A percentile compares a stretch with the other conserved stretches of the same genome.
Evolutionary conservation across 1,140 invertebrate species (phyloP).

Genomic region (Liolophura sinensis): DNA sequence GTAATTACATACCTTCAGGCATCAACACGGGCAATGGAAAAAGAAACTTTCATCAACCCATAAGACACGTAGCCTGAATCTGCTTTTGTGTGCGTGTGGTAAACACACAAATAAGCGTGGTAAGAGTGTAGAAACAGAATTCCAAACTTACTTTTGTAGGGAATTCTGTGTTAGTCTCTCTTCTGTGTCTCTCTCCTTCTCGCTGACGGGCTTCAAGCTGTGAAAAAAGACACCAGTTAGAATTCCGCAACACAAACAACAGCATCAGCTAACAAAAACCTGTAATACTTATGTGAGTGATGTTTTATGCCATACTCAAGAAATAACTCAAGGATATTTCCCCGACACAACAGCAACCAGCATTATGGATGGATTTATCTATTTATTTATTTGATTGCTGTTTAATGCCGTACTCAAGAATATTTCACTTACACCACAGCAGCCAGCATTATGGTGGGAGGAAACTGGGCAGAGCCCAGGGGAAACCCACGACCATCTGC

Average conservation of each 20-base stretch:
- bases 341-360: too few species aligned
- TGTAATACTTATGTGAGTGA: neutral
- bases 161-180: constrained; percentile 41
- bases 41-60: neutral
- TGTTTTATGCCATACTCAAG: neutral
- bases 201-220: constrained; percentile 51
- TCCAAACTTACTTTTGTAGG: constrained; percentile 42
- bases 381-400: too few species aligned
- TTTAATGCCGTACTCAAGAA: too few species aligned
- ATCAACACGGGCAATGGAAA: constrained; percentile 1
- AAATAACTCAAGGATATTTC: neutral
- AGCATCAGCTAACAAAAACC: neutral
- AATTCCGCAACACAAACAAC: constrained; percentile 18
- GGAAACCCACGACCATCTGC: too few species aligned
- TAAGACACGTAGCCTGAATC: neutral
- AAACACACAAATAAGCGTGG: neutral
- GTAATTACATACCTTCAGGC: too few species aligned
- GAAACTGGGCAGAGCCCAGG: too few species aligned
- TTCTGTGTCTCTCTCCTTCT: constrained; percentile 48
- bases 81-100: neutral
- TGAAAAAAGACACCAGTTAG: too few species aligned
- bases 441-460: too few species aligned
- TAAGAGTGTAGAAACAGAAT: neutral
- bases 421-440: too few species aligned
- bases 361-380: too few species aligned